These are phyloP conservation scores for Synanthedon tipuliformis DNA, from an alignment of 2,888 invertebrate genomes.

Conservation along the genomic window DNA sequence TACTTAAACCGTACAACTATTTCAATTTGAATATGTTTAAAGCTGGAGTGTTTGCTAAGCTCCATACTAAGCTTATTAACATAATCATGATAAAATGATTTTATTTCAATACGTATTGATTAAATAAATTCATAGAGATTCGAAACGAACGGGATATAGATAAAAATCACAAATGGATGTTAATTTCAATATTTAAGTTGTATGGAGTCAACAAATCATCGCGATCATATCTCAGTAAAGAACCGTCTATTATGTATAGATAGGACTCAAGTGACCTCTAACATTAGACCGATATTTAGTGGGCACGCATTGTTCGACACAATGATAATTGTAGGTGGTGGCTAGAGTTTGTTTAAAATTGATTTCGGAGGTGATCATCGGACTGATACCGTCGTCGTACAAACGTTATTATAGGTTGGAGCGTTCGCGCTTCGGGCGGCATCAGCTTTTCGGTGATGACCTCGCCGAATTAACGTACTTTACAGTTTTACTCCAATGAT, in stretches of 20 bases:
- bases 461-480: neutral
- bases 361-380: conserved; percentile 58
- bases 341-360: conserved; percentile 67
- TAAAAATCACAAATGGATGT: conserved; percentile 60
- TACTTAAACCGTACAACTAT: too few species aligned
- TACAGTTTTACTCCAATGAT: neutral
- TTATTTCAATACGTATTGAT: conserved; percentile 12
- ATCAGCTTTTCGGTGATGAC: neutral
- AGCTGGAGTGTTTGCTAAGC: too few species aligned
- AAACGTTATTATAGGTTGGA: conserved; percentile 36
- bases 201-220: conserved; percentile 64
- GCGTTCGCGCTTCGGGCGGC: conserved; percentile 10
- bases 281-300: conserved; percentile 50
- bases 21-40: too few species aligned
- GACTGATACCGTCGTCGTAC: conserved; percentile 45
- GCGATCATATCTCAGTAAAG: conserved; percentile 60
- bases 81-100: conserved; percentile 9
- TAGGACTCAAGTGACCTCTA: conserved; percentile 49
- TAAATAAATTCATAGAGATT: conserved; percentile 21
- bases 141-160: conserved; percentile 21
- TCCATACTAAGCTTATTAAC: conserved; percentile 4
- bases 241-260: conserved; percentile 47
- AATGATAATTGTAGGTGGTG: conserved; percentile 65
- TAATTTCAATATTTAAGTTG: conserved; percentile 66
- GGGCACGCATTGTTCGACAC: conserved; percentile 48